Evolutionary conservation across 2,113 vertebrate species (phyloP), one percentile per base, ranked within the genome.

Genomic region (Myocastor coypus): DNA sequence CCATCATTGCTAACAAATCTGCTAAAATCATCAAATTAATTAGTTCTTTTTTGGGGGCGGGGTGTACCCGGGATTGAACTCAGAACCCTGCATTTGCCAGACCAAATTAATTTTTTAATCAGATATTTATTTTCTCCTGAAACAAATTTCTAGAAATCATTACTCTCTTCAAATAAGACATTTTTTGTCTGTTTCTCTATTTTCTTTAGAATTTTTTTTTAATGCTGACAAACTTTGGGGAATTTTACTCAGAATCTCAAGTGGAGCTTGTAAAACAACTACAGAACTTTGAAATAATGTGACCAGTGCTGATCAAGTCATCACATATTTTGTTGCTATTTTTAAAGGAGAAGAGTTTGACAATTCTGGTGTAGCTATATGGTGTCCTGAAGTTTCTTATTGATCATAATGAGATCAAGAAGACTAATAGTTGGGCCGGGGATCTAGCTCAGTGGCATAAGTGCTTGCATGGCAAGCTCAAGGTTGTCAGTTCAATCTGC

Each of bases 331-430:
- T 73, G 3, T 52, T 69, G 3, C 5, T 8, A 24, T 57, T 24
- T 5, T 0, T 32, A 12, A 89, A 22, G 6, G 73, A 12, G 19
- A 40, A 6, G 2, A 77, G 3, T 87, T 83, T 0, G 57, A 0
- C 59, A 46, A 83, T 94, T 37, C 34, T 87, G 59, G 55, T 32
- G 34, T 68, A n/a, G 1, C 1, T 0, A 16, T 55, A 71, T 37
- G 3, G 92, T 84, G 26, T 66, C 11, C 24, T 78, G 28, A 59
- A 14, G 1, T 77, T 94, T 88, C 14, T 46, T 4, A 46, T 17
- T 77, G 30, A 6, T 63, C 40, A 37, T 69, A 26, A 26, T 83
- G 50, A 93, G 4, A 77, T 37, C 9, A n/a, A 92, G 37, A 86
- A 30, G 3, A 17, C 37, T 37, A 66, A 59, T 9, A 46, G 46